phyloP scores from a whole-genome alignment of 2,797 vertebrate genomes.

The Esox masquinongy region DNA sequence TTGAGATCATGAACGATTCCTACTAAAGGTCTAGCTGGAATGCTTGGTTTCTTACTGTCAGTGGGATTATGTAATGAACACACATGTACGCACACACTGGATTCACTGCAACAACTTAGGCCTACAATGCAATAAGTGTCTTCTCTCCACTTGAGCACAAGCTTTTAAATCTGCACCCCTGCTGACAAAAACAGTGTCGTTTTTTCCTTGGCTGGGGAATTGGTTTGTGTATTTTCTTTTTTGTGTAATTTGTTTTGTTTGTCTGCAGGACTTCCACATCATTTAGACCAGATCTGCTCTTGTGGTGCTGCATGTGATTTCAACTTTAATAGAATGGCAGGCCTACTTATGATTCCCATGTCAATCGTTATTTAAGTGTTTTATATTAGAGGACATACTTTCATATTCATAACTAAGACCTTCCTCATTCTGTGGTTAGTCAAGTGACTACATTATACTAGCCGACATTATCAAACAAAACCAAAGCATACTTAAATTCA shows the following conservation, averaged over 20 bases:
- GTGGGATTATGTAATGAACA: background rate
- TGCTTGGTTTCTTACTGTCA: background rate
- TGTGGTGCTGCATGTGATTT: background rate
- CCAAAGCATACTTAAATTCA: slow-evolving; percentile 79
- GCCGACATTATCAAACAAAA: slow-evolving; percentile 71
- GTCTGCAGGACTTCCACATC: background rate
- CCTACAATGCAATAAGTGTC: background rate
- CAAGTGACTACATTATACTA: slow-evolving; percentile 65
- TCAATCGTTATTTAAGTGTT: background rate
- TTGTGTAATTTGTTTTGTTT: background rate
- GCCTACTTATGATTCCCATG: background rate
- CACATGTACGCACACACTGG: background rate
- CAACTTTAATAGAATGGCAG: background rate
- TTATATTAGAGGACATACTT: background rate
- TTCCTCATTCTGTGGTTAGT: slow-evolving; percentile 54
- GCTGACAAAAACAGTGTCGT: background rate
- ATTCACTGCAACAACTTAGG: background rate
- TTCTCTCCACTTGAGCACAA: background rate
- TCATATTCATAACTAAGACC: slow-evolving; percentile 23
- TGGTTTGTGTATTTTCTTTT: background rate
- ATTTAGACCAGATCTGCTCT: background rate
- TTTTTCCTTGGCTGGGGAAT: background rate
- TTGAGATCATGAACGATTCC: slow-evolving; percentile 15
- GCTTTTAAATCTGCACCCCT: background rate
- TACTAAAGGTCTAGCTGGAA: background rate